These are phyloP conservation scores for Porphyrio hochstetteri DNA, from an alignment of 2,113 vertebrate genomes.

Conservation along the genomic window DNA sequence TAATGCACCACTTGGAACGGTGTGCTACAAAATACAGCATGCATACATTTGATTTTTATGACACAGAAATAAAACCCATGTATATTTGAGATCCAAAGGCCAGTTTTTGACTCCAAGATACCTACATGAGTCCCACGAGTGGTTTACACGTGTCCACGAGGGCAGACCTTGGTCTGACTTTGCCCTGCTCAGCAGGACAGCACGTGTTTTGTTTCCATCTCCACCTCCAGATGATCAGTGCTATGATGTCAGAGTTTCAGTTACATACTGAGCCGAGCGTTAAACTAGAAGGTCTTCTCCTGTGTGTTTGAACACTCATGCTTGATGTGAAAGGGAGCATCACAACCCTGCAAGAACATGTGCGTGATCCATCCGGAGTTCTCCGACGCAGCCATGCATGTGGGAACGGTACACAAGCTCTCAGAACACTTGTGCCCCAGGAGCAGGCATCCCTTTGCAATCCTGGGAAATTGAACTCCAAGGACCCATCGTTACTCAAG, in stretches of 20 bases:
- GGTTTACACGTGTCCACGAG: rapidly evolving
- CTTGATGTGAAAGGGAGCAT: background rate
- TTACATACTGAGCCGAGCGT: background rate
- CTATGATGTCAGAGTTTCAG: background rate
- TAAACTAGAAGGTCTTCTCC: background rate
- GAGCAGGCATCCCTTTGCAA: background rate
- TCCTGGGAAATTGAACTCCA: background rate
- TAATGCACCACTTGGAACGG: background rate
- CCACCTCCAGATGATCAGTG: background rate
- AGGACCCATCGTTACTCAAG: background rate
- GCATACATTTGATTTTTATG: background rate
- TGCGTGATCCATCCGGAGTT: rapidly evolving
- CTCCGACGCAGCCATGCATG: background rate
- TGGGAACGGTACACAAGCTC: background rate
- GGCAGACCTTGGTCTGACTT: background rate
- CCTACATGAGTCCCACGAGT: background rate
- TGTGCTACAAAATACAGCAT: background rate
- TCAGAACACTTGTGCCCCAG: background rate
- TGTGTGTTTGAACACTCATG: too few species aligned
- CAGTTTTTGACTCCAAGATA: background rate
- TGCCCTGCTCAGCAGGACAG: background rate
- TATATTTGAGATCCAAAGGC: background rate
- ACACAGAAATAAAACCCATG: background rate
- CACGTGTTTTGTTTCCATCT: background rate
- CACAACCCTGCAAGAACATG: background rate